Percentiles rank a stretch among this genome's conserved stretches.
These are phyloP conservation scores for Archaeoteleia sp. DNA, from an alignment of 2,888 invertebrate species.

Conservation along the genomic window DNA sequence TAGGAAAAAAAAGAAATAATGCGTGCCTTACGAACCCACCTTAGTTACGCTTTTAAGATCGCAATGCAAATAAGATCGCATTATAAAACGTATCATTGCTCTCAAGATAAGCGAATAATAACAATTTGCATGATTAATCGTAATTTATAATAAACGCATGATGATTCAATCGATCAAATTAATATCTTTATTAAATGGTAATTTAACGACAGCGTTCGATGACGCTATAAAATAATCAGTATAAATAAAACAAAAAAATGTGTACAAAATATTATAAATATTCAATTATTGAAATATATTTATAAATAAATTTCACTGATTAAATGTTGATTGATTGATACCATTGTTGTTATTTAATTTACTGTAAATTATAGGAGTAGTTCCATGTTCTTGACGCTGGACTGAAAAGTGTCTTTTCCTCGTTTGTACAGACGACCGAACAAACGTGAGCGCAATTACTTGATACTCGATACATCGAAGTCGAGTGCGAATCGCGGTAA, in stretches of 20 bases:
- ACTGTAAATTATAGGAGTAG: no score
- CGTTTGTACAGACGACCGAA: constrained; percentile 28
- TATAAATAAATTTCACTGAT: no score
- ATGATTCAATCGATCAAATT: no score
- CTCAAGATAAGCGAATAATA: constrained; percentile 30
- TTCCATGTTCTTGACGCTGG: constrained; percentile 45
- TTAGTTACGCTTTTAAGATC: constrained; percentile 32
- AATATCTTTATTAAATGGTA: no score
- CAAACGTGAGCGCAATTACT: constrained; percentile 42
- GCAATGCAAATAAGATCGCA: constrained; percentile 46
- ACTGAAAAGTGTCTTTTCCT: constrained; percentile 26
- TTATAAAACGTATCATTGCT: constrained; percentile 36
- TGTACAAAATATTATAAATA: no score
- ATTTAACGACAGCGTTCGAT: no score
- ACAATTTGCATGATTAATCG: constrained; percentile 22
- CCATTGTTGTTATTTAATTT: no score
- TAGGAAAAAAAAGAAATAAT: constrained; percentile 50
- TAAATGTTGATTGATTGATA: no score
- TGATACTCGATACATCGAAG: constrained; percentile 43
- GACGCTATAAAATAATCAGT: no score
- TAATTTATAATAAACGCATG: no score
- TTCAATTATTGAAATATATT: no score
- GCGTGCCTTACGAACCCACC: constrained; percentile 48
- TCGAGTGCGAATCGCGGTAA: constrained; percentile 54
- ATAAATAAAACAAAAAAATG: no score